These are phyloP conservation scores for Phortica okadai DNA, from an alignment of 2,888 invertebrate genomes.

Conservation along the genomic window DNA sequence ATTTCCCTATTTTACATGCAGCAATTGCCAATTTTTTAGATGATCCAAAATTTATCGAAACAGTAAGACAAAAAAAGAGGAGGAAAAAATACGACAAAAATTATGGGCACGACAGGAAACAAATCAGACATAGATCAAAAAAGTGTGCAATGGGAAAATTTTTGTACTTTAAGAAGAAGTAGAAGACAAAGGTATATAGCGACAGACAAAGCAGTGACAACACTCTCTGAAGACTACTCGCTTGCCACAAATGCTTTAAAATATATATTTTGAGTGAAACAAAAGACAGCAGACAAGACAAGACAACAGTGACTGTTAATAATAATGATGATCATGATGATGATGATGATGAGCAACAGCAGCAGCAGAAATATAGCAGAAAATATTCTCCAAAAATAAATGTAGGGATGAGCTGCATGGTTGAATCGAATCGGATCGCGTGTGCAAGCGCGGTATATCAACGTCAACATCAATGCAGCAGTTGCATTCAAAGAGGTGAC, in stretches of 20 bases:
- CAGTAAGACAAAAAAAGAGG: constrained; percentile 37
- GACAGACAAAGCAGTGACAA: not conserved
- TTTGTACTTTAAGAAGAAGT: constrained; percentile 32
- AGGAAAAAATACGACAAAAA: constrained; percentile 33
- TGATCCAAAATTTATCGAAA: constrained; percentile 10
- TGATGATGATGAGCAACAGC: not conserved
- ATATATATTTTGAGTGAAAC: not conserved
- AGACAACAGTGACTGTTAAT: constrained; percentile 22
- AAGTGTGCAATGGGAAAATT: constrained; percentile 48
- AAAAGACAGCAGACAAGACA: constrained; percentile 1
- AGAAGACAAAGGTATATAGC: not conserved
- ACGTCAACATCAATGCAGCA: constrained; percentile 62
- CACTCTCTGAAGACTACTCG: not conserved
- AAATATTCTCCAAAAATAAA: constrained; percentile 61
- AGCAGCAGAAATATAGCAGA: constrained; percentile 13
- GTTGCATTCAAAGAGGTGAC: constrained; percentile 5
- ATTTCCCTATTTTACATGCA: constrained; percentile 35
- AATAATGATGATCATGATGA: constrained; percentile 16
- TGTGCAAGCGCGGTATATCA: constrained; percentile 67
- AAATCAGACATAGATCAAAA: constrained; percentile 69
- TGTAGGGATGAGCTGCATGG: constrained; percentile 42
- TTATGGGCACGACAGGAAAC: constrained; percentile 71
- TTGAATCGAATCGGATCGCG: constrained; percentile 55
- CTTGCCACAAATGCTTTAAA: constrained; percentile 13
- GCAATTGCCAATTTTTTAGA: constrained; percentile 31